Percentiles rank a stretch among this genome's conserved stretches.
Evolutionary conservation across 2,113 vertebrate genomes (phyloP).

Genomic region (Pangasianodon hypophthalmus): DNA sequence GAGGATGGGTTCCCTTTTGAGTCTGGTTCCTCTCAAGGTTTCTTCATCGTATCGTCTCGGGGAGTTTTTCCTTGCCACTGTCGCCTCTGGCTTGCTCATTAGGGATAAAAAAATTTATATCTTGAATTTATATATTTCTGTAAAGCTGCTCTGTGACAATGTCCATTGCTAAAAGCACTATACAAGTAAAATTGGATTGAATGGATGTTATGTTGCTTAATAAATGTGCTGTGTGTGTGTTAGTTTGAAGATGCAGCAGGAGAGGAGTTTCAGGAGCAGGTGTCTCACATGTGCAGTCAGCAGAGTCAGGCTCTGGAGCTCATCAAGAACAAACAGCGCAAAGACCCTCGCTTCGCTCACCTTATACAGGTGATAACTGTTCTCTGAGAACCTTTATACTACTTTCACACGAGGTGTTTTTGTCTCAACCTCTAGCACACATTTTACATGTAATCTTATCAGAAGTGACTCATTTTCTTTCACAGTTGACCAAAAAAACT

Average conservation of each 20-base stretch:
- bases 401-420: background rate
- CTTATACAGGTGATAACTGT: slow-evolving; percentile 64
- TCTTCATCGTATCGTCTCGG: too few relatives aligned
- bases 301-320: slow-evolving; percentile 88
- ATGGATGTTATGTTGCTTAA: background rate
- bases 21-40: too few relatives aligned
- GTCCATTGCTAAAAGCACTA: too few relatives aligned
- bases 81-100: too few relatives aligned
- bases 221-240: slow-evolving; percentile 37
- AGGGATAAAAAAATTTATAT: too few relatives aligned
- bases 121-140: too few relatives aligned
- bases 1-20: too few relatives aligned
- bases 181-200: too few relatives aligned
- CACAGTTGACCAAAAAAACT: too few relatives aligned
- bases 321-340: slow-evolving; percentile 90
- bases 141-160: too few relatives aligned
- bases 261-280: slow-evolving; percentile 86
- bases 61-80: too few relatives aligned
- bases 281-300: slow-evolving; percentile 84
- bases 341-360: slow-evolving; percentile 87
- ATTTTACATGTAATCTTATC: background rate
- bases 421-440: background rate
- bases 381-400: background rate
- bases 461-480: background rate
- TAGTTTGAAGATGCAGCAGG: slow-evolving; percentile 86